Evolutionary conservation across 2,797 vertebrate species (phyloP).

Genomic region (Silurus aristotelis): DNA sequence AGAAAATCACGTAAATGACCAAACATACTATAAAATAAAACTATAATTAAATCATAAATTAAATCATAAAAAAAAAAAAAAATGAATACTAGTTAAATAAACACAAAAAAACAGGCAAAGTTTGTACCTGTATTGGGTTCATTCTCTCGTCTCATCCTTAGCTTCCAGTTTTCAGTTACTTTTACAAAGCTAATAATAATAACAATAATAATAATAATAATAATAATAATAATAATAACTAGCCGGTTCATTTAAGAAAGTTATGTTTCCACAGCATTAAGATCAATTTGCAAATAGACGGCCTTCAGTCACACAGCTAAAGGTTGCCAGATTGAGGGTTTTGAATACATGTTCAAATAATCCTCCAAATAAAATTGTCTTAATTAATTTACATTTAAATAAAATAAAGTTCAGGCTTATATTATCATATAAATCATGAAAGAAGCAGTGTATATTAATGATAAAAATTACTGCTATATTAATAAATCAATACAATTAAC

Average conservation of each 20-base stretch:
- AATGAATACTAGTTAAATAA: not conserved
- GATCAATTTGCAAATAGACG: too few relatives aligned
- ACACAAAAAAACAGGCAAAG: not conserved
- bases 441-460: not conserved
- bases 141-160: not conserved
- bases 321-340: not conserved
- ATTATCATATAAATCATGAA: too few relatives aligned
- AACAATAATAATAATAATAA: not conserved
- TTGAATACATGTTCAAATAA: accelerated
- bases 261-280: too few relatives aligned
- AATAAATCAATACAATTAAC: not conserved
- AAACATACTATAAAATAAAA: not conserved
- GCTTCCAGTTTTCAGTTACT: not conserved
- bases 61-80: not conserved
- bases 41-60: too few relatives aligned
- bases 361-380: too few relatives aligned
- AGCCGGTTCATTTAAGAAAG: not conserved
- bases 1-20: not conserved
- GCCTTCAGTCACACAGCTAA: not conserved
- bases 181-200: not conserved
- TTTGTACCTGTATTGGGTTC: not conserved
- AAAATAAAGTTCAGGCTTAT: too few relatives aligned
- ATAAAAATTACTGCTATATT: not conserved
- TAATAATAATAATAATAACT: not conserved
- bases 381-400: too few relatives aligned